Conservation (phyloP, 2,888 invertebrate genomes). For the Gortyna flavago region DNA sequence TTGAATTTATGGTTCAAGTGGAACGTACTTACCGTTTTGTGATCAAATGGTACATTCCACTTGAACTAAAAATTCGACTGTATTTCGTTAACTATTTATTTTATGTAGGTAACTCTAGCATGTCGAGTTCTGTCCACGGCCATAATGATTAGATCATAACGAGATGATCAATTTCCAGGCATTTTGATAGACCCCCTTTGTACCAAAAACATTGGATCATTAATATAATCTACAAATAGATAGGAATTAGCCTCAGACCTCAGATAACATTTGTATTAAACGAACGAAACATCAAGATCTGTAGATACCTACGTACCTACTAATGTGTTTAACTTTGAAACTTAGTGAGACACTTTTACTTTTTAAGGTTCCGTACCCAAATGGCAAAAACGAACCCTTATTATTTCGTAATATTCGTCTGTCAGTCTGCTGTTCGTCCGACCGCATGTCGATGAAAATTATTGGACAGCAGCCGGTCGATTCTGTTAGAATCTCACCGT, state of each 20-base stretch:
- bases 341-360: neutral
- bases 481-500: no score
- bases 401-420: neutral
- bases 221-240: slow-evolving; percentile 13
- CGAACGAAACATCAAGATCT: neutral
- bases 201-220: slow-evolving; percentile 10
- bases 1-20: neutral
- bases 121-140: neutral
- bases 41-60: no score
- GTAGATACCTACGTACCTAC: neutral
- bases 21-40: neutral
- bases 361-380: neutral
- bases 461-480: no score
- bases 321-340: neutral
- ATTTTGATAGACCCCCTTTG: slow-evolving; percentile 10
- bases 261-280: slow-evolving; percentile 21
- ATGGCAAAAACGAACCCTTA: neutral
- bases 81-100: slow-evolving; percentile 3
- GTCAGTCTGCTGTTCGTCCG: neutral
- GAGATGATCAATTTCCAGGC: neutral
- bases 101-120: neutral
- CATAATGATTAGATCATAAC: neutral
- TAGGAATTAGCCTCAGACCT: slow-evolving; percentile 34
- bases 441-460: neutral
- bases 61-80: neutral